Conservation (phyloP, 2,113 vertebrate genomes). For the Hippocampus barbouri region DNA sequence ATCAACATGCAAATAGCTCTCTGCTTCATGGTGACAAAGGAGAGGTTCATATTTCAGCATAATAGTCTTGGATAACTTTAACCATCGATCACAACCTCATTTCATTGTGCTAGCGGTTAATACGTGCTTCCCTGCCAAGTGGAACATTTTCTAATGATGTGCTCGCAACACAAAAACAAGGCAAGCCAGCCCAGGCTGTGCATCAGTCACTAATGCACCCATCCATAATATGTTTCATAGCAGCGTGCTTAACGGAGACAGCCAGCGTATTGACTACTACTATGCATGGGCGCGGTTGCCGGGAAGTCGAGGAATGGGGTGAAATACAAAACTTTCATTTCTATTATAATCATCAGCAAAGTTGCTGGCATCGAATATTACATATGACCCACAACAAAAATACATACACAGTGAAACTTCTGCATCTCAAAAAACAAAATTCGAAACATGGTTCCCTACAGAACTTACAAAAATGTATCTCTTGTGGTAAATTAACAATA, state of each 20-base stretch:
- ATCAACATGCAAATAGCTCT: conserved; percentile 76
- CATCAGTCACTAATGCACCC: conserved; percentile 83
- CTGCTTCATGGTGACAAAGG: conserved; percentile 81
- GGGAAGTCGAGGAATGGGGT: conserved; percentile 30
- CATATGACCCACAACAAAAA: conserved; percentile 58
- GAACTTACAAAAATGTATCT: no score
- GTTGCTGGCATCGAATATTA: conserved; percentile 70
- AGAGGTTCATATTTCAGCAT: conserved; percentile 82
- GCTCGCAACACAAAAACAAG: conserved; percentile 77
- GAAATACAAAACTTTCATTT: conserved; percentile 71
- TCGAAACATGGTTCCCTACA: no score
- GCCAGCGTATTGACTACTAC: conserved; percentile 60
- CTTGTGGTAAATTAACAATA: no score
- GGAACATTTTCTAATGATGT: conserved; percentile 84
- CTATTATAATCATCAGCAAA: conserved; percentile 75
- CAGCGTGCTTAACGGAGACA: conserved; percentile 75
- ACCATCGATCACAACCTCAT: conserved; percentile 87
- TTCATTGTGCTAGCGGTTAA: conserved; percentile 79
- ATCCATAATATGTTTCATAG: conserved; percentile 80
- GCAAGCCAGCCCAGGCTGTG: conserved; percentile 64
- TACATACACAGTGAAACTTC: conserved; percentile 58
- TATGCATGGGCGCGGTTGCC: conserved; percentile 54
- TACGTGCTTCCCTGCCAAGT: conserved; percentile 79
- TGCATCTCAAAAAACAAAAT: background rate
- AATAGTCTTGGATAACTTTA: conserved; percentile 83